phyloP scores from a whole-genome alignment of 2,113 vertebrate species.

The Amblyornis subalaris region DNA sequence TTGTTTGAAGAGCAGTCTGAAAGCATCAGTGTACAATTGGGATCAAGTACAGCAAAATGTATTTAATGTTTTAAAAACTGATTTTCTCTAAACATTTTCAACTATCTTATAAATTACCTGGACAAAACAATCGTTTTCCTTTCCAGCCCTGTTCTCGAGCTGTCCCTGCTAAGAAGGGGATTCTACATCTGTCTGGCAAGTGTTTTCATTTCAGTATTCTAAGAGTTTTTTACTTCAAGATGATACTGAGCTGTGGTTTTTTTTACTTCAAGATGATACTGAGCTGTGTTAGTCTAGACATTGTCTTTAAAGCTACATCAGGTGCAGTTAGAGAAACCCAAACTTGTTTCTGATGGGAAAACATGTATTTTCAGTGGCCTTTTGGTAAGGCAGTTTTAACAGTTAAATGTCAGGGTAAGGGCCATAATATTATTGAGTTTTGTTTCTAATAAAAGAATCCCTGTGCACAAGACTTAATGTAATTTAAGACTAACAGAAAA shows the following conservation, averaged over 20 bases:
- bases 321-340: neutral
- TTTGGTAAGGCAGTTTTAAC: neutral
- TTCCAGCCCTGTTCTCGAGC: constrained; percentile 7
- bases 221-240: neutral
- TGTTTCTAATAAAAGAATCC: neutral
- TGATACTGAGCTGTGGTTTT: neutral
- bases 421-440: neutral
- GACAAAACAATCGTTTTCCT: neutral
- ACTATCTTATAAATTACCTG: neutral
- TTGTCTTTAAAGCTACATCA: neutral
- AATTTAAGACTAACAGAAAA: neutral
- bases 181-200: constrained; percentile 45
- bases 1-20: constrained; percentile 15
- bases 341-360: neutral
- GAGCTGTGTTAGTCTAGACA: neutral
- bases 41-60: neutral
- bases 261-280: neutral
- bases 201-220: neutral
- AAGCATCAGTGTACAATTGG: neutral
- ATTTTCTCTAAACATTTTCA: neutral
- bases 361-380: neutral
- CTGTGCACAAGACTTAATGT: neutral
- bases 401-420: neutral
- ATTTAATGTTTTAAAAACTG: neutral
- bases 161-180: neutral